Conservation (phyloP, 2,113 vertebrate species). For the Brachypodius melanocephalos region DNA sequence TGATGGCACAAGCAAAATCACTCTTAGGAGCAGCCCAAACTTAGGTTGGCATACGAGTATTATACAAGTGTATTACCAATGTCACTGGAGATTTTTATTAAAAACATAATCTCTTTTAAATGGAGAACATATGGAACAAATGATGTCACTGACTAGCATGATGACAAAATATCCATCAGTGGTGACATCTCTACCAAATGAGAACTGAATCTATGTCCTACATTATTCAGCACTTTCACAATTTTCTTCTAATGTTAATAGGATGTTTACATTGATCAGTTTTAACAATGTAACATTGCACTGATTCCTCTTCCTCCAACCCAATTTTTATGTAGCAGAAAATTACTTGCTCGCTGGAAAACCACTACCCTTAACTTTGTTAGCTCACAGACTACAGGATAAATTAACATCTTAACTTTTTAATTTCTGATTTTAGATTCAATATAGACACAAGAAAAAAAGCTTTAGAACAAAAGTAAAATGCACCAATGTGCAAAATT, state of each 20-base stretch:
- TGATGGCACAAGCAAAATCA: background rate
- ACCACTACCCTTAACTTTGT: background rate
- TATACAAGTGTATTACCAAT: background rate
- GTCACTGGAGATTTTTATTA: background rate
- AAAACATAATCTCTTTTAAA: background rate
- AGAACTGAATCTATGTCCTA: background rate
- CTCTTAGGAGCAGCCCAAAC: background rate
- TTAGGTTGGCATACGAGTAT: rapidly evolving
- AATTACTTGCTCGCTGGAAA: background rate
- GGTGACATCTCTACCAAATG: background rate
- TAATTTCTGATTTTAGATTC: background rate
- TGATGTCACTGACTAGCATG: background rate
- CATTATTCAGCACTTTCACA: background rate
- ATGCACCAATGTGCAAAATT: background rate
- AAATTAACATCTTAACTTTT: background rate
- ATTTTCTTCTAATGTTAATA: background rate
- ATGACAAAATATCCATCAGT: background rate
- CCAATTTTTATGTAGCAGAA: background rate
- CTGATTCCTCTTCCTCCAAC: background rate
- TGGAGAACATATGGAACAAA: background rate
- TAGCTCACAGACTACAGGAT: background rate
- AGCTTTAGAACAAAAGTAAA: background rate
- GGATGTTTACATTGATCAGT: background rate
- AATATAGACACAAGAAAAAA: background rate
- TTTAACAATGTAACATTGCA: background rate